Conservation (phyloP, 2,888 invertebrate species). For the Tenthredo distinguenda region DNA sequence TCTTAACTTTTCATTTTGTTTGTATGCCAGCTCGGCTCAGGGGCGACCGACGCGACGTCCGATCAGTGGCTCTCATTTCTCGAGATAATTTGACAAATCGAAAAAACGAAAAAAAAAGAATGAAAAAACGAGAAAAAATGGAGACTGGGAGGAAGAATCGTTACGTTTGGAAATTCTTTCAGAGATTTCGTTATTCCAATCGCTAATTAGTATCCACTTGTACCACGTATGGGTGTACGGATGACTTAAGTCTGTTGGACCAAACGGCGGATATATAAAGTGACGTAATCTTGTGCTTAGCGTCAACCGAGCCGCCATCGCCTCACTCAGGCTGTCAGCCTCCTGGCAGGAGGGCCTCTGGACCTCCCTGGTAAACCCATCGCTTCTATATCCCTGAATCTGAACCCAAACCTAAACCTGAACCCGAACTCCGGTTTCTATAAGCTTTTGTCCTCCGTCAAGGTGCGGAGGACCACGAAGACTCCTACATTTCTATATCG, state of each 20-base stretch:
- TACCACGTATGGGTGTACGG: neutral
- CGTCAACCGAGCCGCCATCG: slow-evolving; percentile 65
- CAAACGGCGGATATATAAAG: slow-evolving; percentile 56
- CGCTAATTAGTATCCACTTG: neutral
- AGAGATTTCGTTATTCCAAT: neutral
- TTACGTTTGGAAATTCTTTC: neutral
- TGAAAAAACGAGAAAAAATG: neutral
- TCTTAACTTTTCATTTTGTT: slow-evolving; percentile 63
- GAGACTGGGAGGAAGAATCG: neutral
- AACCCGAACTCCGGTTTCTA: neutral
- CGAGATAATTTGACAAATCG: neutral
- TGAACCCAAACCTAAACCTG: slow-evolving; percentile 19
- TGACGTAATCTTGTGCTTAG: slow-evolving; percentile 70
- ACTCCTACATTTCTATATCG: neutral
- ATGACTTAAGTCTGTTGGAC: neutral
- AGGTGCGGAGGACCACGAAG: neutral
- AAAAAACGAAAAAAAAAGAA: neutral
- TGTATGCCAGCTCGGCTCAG: slow-evolving; percentile 15
- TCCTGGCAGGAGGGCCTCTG: slow-evolving; percentile 63
- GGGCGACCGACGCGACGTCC: slow-evolving; percentile 10
- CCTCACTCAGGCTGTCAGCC: slow-evolving; percentile 65
- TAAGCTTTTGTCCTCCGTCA: slow-evolving; percentile 24
- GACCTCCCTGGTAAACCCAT: slow-evolving; percentile 39
- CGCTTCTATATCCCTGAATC: slow-evolving; percentile 29
- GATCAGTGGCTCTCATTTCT: slow-evolving; percentile 34